A percentile compares a stretch with the other conserved stretches of the same genome.
Conservation (phyloP, 2,113 vertebrate genomes). For the Phalacrocorax aristotelis region DNA sequence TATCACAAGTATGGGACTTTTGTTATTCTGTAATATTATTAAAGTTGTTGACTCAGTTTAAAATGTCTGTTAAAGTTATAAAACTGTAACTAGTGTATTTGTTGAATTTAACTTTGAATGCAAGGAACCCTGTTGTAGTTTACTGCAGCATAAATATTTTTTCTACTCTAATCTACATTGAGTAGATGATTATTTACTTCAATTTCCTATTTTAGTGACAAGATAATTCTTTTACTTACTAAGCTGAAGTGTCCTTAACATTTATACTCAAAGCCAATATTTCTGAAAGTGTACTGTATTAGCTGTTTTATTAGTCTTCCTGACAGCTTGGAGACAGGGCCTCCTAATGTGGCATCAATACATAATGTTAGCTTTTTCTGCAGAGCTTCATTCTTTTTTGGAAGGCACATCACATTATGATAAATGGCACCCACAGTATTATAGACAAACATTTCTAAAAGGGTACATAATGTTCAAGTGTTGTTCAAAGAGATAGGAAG, state of each 20-base stretch:
- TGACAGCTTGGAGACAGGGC: background rate
- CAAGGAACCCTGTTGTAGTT: background rate
- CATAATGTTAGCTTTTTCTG: background rate
- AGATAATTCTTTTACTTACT: conserved; percentile 31
- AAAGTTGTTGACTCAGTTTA: background rate
- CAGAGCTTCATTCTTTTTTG: background rate
- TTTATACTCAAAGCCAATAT: conserved; percentile 16
- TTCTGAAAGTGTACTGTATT: background rate
- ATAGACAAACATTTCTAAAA: background rate
- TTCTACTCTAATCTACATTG: background rate
- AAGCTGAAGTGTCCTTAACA: conserved; percentile 20
- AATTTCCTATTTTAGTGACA: conserved; percentile 22
- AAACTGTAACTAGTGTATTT: background rate
- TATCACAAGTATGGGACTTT: background rate
- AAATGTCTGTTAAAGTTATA: background rate
- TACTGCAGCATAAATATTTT: background rate
- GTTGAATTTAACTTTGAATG: background rate
- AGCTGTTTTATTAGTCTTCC: conserved; percentile 14
- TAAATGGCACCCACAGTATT: background rate
- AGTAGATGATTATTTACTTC: background rate
- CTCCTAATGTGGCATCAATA: background rate
- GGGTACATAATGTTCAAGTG: background rate
- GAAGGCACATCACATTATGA: background rate
- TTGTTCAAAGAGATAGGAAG: background rate
- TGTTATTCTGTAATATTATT: background rate